Percentiles rank a stretch among this genome's conserved stretches.
phyloP scores from a whole-genome alignment of 1,140 invertebrate species.

The Octopus bimaculoides region DNA sequence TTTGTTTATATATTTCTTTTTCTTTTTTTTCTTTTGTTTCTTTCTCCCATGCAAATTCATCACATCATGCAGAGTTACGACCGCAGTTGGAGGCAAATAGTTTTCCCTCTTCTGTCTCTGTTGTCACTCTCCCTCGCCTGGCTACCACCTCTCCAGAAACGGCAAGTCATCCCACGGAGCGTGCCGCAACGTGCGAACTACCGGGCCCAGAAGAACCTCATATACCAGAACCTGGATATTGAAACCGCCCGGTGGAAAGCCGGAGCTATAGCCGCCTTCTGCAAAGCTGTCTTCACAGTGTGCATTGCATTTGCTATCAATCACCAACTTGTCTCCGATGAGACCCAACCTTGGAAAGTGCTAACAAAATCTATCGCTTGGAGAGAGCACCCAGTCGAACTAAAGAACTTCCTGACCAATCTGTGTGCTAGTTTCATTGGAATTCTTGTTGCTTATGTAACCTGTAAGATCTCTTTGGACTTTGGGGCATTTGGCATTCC shows the following conservation, averaged over 20 bases:
- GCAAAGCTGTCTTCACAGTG: slow-evolving; percentile 19
- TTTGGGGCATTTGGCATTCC: slow-evolving; percentile 27
- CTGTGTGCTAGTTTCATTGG: slow-evolving; percentile 15
- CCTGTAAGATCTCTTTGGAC: slow-evolving; percentile 30
- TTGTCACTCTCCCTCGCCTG: not conserved
- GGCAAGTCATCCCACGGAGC: not conserved
- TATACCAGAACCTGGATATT: not conserved
- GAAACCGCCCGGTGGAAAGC: slow-evolving; percentile 25
- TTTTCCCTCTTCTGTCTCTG: too few relatives aligned
- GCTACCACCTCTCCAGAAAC: not conserved
- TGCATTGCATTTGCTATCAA: slow-evolving; percentile 19
- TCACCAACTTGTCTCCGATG: slow-evolving; percentile 16
- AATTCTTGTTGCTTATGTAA: slow-evolving; percentile 28
- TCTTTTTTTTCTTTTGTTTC: too few relatives aligned
- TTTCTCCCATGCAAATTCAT: too few relatives aligned
- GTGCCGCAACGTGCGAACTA: not conserved
- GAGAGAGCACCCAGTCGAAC: not conserved
- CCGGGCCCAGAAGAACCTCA: not conserved
- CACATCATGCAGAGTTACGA: too few relatives aligned
- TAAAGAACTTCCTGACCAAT: slow-evolving; percentile 19
- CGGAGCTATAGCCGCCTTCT: slow-evolving; percentile 17
- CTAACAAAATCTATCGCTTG: not conserved
- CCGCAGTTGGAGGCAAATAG: too few relatives aligned
- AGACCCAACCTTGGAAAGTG: not conserved
- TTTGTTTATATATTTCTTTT: too few relatives aligned